Conservation (phyloP, 2,888 invertebrate species). For the Diadegma fenestrale region DNA sequence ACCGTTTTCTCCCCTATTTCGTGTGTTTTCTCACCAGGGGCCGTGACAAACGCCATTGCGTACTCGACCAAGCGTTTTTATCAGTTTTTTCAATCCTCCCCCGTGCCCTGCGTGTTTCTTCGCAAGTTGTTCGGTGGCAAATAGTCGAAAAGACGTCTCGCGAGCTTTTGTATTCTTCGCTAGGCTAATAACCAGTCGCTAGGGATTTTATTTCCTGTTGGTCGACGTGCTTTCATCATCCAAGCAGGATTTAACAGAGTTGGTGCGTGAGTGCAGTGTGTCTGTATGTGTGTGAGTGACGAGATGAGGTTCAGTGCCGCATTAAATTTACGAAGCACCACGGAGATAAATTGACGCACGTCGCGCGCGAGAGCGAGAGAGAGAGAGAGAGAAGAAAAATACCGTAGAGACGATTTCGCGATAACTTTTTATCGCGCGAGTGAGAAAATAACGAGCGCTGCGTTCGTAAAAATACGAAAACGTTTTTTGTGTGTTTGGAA, state of each 20-base stretch:
- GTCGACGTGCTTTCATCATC: constrained; percentile 6
- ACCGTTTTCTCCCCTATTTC: background rate
- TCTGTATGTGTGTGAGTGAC: constrained; percentile 2
- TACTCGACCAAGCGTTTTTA: background rate
- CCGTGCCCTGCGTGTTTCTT: background rate
- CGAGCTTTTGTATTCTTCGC: background rate
- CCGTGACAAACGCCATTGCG: constrained; percentile 36
- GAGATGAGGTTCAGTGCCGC: constrained; percentile 3
- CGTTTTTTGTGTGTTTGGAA: background rate
- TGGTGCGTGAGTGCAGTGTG: constrained; percentile 19
- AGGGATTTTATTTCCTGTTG: constrained; percentile 6
- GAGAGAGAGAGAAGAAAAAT: background rate
- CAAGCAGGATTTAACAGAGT: background rate
- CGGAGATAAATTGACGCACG: background rate
- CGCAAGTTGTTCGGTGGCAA: background rate
- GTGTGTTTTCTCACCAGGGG: constrained; percentile 30
- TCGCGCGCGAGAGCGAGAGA: background rate
- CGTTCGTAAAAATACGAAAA: background rate
- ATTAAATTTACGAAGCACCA: constrained; percentile 1
- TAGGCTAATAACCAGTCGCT: background rate
- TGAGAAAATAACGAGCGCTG: background rate
- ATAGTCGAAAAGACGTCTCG: constrained; percentile 2
- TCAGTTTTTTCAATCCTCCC: background rate
- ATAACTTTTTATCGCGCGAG: background rate
- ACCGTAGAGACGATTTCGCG: background rate